Conservation (phyloP, 2,888 invertebrate species). For the Mythimna impura region DNA sequence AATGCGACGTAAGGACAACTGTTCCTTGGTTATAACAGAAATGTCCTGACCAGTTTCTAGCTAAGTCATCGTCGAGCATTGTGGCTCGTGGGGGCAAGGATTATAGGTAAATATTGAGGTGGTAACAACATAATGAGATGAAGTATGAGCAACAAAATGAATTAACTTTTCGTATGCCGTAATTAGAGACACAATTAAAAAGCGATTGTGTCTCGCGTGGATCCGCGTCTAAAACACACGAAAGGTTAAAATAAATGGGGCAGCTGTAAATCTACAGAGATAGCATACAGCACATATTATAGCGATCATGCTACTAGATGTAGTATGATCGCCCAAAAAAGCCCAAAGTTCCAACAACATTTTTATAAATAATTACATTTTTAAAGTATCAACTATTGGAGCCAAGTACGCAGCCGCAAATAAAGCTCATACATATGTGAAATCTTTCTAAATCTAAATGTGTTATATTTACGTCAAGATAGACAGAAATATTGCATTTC, state of each 20-base stretch:
- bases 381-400: too few relatives aligned
- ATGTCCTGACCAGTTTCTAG: constrained; percentile 49
- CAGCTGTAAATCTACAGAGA: neutral
- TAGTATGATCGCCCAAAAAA: neutral
- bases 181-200: too few relatives aligned
- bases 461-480: too few relatives aligned
- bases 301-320: neutral
- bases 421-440: too few relatives aligned
- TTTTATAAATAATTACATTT: neutral
- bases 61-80: constrained; percentile 48
- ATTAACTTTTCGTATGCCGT: too few relatives aligned
- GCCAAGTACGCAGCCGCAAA: too few relatives aligned
- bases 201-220: too few relatives aligned
- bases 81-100: constrained; percentile 18
- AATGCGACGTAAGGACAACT: constrained; percentile 52
- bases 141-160: too few relatives aligned
- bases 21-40: constrained; percentile 47
- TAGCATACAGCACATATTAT: neutral
- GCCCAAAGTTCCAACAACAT: neutral
- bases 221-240: too few relatives aligned
- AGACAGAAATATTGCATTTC: too few relatives aligned
- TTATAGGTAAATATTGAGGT: neutral
- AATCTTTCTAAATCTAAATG: too few relatives aligned
- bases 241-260: neutral
- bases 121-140: neutral